These are phyloP conservation scores for Eidolon dupreanum DNA, from an alignment of 2,797 vertebrate species.

Conservation along the genomic window DNA sequence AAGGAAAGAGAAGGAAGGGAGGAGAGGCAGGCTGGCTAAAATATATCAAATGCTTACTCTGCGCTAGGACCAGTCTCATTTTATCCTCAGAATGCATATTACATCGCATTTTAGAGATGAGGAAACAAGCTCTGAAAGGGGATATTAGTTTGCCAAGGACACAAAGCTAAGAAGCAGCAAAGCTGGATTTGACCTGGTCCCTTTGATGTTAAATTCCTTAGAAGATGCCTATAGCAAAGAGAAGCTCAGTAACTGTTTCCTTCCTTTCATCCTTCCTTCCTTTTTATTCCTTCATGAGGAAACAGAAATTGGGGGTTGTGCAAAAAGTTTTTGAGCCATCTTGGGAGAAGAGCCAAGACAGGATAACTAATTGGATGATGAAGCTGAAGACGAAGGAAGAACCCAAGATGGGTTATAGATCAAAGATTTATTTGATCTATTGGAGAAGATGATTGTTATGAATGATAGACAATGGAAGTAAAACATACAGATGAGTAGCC, in stretches of 20 bases:
- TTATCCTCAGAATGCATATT: not conserved
- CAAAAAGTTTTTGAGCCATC: not conserved
- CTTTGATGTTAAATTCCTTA: not conserved
- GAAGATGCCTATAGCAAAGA: not conserved
- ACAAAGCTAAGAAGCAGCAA: not conserved
- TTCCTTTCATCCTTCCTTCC: not conserved
- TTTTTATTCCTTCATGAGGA: not conserved
- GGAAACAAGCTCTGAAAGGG: not conserved
- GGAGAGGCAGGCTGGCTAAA: not conserved
- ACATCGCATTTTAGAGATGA: not conserved
- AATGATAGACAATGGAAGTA: not conserved
- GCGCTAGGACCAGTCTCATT: not conserved
- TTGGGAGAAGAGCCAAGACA: not conserved
- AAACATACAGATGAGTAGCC: not conserved
- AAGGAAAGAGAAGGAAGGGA: not conserved
- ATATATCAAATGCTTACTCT: accelerated
- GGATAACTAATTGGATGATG: not conserved
- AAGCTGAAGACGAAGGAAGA: not conserved
- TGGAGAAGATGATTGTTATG: not conserved
- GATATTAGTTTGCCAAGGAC: not conserved
- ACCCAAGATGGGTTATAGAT: not conserved
- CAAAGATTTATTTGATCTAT: not conserved
- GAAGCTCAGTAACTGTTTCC: not conserved
- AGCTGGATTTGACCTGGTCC: no score
- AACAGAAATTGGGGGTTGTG: not conserved